A percentile compares a stretch with the other conserved stretches of the same genome.
These are phyloP conservation scores for Strix occidentalis DNA, from an alignment of 2,797 vertebrate species.

Conservation along the genomic window DNA sequence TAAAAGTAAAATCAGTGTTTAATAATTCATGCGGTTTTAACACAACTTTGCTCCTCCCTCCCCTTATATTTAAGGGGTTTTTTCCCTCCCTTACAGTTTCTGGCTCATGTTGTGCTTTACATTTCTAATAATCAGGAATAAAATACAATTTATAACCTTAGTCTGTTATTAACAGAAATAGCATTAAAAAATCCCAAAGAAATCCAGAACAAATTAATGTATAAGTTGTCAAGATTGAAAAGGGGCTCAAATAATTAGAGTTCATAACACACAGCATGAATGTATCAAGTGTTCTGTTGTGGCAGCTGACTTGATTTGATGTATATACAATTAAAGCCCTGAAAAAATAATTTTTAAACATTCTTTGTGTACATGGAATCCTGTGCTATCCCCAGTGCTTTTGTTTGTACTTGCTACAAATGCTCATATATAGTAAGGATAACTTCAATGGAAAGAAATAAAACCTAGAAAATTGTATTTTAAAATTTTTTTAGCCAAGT, in stretches of 20 bases:
- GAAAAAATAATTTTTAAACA: not conserved
- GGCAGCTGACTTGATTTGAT: not conserved
- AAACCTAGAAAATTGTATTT: not conserved
- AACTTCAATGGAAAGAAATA: not conserved
- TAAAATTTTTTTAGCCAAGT: not conserved
- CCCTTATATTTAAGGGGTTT: rapidly evolving
- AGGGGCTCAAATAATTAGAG: not conserved
- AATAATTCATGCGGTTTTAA: not conserved
- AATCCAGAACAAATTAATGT: not conserved
- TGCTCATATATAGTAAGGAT: not conserved
- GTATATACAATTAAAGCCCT: not conserved
- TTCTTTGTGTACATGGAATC: not conserved
- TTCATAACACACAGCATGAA: conserved; percentile 5
- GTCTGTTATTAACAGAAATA: not conserved
- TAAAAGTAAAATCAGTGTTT: not conserved
- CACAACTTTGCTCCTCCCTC: not conserved
- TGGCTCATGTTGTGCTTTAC: not conserved
- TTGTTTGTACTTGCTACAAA: not conserved
- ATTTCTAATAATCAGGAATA: not conserved
- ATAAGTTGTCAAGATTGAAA: not conserved
- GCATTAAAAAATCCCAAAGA: not conserved
- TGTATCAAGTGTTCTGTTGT: not conserved
- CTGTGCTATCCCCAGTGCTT: not conserved
- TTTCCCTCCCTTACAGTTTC: not conserved
- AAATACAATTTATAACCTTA: not conserved